These are phyloP conservation scores for Drosophila melanosoma DNA, from an alignment of 2,888 invertebrate genomes.

Conservation along the genomic window DNA sequence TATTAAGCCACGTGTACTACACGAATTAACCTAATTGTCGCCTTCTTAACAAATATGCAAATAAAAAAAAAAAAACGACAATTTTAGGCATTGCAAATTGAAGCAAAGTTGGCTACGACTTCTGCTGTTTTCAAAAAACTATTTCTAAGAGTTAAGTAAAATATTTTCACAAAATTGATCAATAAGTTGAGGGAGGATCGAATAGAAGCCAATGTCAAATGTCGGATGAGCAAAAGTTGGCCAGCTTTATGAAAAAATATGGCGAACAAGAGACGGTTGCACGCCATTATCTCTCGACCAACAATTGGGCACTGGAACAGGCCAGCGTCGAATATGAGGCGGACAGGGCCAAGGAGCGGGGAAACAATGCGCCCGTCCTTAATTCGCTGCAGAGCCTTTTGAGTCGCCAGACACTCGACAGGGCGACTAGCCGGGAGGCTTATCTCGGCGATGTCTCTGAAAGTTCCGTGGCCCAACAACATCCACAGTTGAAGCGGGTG, in stretches of 20 bases:
- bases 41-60: slow-evolving; percentile 43
- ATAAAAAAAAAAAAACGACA: slow-evolving; percentile 16
- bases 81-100: slow-evolving; percentile 3
- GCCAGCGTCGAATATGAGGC: slow-evolving; percentile 53
- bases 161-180: slow-evolving; percentile 22
- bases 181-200: slow-evolving; percentile 21
- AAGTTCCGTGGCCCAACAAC: slow-evolving; percentile 21
- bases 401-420: slow-evolving; percentile 9
- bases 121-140: slow-evolving; percentile 16
- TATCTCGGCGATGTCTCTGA: slow-evolving; percentile 40
- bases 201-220: slow-evolving; percentile 41
- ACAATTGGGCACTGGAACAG: slow-evolving; percentile 60
- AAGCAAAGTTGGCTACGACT: slow-evolving; percentile 36
- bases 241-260: slow-evolving; percentile 63
- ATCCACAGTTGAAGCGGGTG: slow-evolving; percentile 34
- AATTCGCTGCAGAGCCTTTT: slow-evolving; percentile 37
- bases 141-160: slow-evolving; percentile 27
- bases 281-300: slow-evolving; percentile 49
- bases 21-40: slow-evolving; percentile 14
- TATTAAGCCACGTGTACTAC: slow-evolving; percentile 44
- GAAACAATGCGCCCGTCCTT: neutral
- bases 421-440: slow-evolving; percentile 5
- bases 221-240: slow-evolving; percentile 73
- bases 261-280: slow-evolving; percentile 55
- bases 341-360: slow-evolving; percentile 37